phyloP scores from a whole-genome alignment of 2,888 invertebrate species.

The Heliconius cydno region DNA sequence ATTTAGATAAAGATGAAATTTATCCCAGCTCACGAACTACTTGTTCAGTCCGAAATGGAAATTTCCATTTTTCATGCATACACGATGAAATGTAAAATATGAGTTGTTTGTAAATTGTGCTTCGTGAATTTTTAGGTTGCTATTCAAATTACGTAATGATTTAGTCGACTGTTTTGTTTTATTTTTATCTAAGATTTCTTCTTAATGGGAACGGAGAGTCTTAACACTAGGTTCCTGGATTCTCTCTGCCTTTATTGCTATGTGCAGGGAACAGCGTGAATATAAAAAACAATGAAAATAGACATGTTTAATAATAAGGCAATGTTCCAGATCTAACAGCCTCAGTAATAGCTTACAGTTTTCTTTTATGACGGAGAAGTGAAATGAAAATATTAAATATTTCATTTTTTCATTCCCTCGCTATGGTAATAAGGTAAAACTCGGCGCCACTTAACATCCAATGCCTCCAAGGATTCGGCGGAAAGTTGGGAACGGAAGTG shows the following conservation, averaged over 20 bases:
- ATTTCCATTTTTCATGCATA: conserved; percentile 48
- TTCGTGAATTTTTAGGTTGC: conserved; percentile 12
- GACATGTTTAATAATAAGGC: conserved; percentile 13
- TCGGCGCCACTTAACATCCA: too few species aligned
- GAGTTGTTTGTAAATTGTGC: conserved; percentile 26
- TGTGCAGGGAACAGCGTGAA: too few species aligned
- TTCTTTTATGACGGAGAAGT: conserved; percentile 81
- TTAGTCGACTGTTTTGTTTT: conserved; percentile 2
- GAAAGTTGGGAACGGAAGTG: too few species aligned
- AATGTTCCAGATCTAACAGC: conserved; percentile 90
- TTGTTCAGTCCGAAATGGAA: conserved; percentile 33
- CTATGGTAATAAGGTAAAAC: too few species aligned
- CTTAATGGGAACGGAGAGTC: too few species aligned
- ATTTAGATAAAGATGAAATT: conserved; percentile 37
- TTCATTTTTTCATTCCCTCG: too few species aligned
- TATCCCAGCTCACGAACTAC: conserved; percentile 37
- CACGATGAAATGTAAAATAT: conserved; percentile 41
- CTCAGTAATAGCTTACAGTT: conserved; percentile 88
- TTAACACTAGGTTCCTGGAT: too few species aligned
- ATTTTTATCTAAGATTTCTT: background rate
- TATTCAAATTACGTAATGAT: conserved; percentile 14
- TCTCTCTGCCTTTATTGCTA: too few species aligned
- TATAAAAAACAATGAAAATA: too few species aligned
- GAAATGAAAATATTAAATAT: too few species aligned
- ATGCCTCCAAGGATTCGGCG: too few species aligned